phyloP scores from a whole-genome alignment of 2,888 invertebrate species.

The Pammene fasciana region DNA sequence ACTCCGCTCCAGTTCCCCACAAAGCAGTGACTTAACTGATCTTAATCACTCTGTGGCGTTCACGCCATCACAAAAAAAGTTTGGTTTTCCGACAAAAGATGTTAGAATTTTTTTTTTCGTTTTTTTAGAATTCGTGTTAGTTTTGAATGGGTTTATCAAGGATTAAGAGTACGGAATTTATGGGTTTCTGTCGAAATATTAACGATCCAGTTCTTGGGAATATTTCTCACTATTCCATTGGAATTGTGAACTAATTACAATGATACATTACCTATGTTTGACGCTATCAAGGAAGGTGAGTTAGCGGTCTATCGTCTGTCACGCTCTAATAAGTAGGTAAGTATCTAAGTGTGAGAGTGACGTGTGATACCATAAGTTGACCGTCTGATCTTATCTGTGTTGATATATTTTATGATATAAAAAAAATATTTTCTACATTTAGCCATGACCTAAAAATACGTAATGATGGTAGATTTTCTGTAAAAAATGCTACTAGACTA shows the following conservation, averaged over 20 bases:
- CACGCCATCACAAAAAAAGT: conserved; percentile 56
- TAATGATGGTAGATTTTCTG: no score
- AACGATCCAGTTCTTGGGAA: conserved; percentile 14
- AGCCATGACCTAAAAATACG: no score
- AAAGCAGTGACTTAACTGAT: conserved; percentile 16
- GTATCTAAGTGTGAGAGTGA: no score
- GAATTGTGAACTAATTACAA: conserved; percentile 15
- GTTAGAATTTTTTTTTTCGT: conserved; percentile 47
- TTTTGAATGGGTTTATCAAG: conserved; percentile 55
- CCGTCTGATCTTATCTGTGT: no score
- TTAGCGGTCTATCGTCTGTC: background rate
- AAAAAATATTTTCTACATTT: no score
- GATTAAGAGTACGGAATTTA: conserved; percentile 39
- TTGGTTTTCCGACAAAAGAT: conserved; percentile 57
- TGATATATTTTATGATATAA: no score
- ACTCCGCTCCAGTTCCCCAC: background rate
- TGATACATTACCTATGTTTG: conserved; percentile 14
- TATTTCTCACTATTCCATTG: conserved; percentile 8
- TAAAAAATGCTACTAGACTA: no score
- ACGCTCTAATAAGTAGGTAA: no score
- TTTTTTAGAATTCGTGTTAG: conserved; percentile 52
- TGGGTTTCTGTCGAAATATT: conserved; percentile 23
- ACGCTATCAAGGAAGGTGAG: conserved; percentile 1
- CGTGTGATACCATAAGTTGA: no score
- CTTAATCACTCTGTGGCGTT: conserved; percentile 45